A percentile compares a stretch with the other conserved stretches of the same genome.
These are phyloP conservation scores for Drosophila anomalata DNA, from an alignment of 2,888 invertebrate genomes.

Conservation along the genomic window DNA sequence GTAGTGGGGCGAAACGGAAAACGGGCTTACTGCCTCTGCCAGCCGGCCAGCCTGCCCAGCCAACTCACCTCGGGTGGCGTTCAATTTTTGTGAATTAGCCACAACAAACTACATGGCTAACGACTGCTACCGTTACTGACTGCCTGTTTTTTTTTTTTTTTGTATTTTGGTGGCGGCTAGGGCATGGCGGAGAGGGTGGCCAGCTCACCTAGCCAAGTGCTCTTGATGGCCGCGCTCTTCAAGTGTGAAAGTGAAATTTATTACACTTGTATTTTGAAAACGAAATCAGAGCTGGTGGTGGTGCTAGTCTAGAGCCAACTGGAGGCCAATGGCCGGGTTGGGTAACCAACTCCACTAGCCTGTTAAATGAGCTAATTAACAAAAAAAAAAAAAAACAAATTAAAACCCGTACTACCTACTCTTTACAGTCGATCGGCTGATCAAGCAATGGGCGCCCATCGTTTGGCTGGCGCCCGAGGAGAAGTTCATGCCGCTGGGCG, in stretches of 20 bases:
- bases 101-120: slow-evolving; percentile 11
- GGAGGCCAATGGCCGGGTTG: slow-evolving; percentile 41
- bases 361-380: slow-evolving; percentile 52
- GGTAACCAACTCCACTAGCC: slow-evolving; percentile 39
- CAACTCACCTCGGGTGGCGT: slow-evolving; percentile 26
- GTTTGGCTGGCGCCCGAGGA: slow-evolving; percentile 88
- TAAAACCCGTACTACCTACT: slow-evolving; percentile 13
- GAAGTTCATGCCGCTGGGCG: slow-evolving; percentile 87
- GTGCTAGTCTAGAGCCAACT: slow-evolving; percentile 17
- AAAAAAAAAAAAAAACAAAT: slow-evolving; percentile 35
- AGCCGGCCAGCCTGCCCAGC: not conserved
- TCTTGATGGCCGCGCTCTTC: slow-evolving; percentile 53
- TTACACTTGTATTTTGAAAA: slow-evolving; percentile 62
- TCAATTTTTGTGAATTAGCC: slow-evolving; percentile 64
- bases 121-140: slow-evolving; percentile 16
- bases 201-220: slow-evolving; percentile 21
- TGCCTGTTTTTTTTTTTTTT: not conserved
- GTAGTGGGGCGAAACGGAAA: slow-evolving; percentile 32
- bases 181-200: not conserved
- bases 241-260: slow-evolving; percentile 77
- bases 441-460: slow-evolving; percentile 87
- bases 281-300: slow-evolving; percentile 56
- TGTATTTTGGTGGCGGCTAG: slow-evolving; percentile 1
- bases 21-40: too few species aligned
- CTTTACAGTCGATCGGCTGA: slow-evolving; percentile 83